Base-by-base conservation (phyloP, 2,797 vertebrate genomes). In the Ctenopoma kingsleyae region DNA sequence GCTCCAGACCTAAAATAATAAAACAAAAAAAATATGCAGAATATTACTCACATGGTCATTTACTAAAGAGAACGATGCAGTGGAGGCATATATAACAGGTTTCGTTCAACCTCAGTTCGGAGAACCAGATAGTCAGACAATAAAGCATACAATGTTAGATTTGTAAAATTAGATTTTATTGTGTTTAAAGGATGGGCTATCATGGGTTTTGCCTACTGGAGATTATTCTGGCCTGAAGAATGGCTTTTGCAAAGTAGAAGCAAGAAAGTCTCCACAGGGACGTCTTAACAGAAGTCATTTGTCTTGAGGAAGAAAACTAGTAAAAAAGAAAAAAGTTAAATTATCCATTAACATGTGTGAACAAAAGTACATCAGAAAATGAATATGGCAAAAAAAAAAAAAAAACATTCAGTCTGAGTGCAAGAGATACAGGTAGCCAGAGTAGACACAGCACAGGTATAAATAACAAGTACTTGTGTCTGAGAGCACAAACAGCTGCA, bases 401-500 rank as follows among this genome's bases (percentile, higher is more conserved):
- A n/a, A n/a, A n/a, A n/a, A 59, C 50, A 69, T 22, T 65, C 4
- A 15, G 54, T 55, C 23, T 53, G 22, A 36, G 78, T 61, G 71
- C 62, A 48, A 59, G 63, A 66, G 56, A 65, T 69, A 65, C 59
- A 68, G 78, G 67, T 59, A 84, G 61, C 57, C 58, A 32, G 44
- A 72, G 60, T 43, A 77, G 62, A 83, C 55, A 65, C 54, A 63
- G 64, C 63, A 60, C 59, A 82, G 74, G 80, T 82, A 81, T 77
- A 86, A 85, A 90, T 87, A 87, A 89, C 75, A 74, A 81, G 78
- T 56, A 55, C 71, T 88, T 71, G 67, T 60, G 82, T 89, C 27
- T 83, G 75, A 67, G 78, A 74, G 80, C 82, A 72, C 78, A 90
- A 90, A 90, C 82, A 87, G 84, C 87, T 89, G 85, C 81, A 85